These are phyloP conservation scores for Charadrius vociferus DNA, from an alignment of 2,113 vertebrate species.

Conservation along the genomic window DNA sequence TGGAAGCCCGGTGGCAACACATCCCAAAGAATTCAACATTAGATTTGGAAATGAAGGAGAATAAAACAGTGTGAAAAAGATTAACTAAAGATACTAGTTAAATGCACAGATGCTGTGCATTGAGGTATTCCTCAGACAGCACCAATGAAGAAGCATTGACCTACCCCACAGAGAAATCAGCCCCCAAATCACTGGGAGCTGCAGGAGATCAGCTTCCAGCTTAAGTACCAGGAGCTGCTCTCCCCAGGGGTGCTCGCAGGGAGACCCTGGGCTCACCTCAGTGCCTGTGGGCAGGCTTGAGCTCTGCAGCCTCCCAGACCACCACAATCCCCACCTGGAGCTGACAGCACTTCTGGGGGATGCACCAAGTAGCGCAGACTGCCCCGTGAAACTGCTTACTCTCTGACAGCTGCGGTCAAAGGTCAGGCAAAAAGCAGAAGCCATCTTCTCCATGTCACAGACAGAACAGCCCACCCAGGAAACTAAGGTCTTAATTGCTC, in stretches of 20 bases:
- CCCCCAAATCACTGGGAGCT: neutral
- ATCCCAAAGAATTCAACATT: neutral
- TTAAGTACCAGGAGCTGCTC: neutral
- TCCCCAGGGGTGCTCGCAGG: fast-evolving
- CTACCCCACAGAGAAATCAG: neutral
- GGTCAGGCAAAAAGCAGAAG: neutral
- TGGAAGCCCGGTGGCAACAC: neutral
- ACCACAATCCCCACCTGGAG: fast-evolving
- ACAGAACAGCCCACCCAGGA: neutral
- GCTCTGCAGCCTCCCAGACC: neutral
- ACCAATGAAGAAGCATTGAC: neutral
- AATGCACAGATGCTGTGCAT: neutral
- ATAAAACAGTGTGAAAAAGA: neutral
- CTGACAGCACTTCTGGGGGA: neutral
- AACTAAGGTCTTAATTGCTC: neutral
- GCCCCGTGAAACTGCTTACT: neutral
- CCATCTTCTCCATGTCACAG: neutral
- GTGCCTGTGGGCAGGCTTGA: neutral
- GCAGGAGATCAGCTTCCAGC: neutral
- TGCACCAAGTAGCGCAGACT: neutral
- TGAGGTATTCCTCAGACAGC: neutral
- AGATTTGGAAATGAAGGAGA: neutral
- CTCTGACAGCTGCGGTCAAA: neutral
- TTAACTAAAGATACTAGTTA: neutral
- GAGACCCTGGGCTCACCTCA: neutral